phyloP scores from a whole-genome alignment of 53 echinoderm and acorn worm species.

The Pentamera pediparva region DNA sequence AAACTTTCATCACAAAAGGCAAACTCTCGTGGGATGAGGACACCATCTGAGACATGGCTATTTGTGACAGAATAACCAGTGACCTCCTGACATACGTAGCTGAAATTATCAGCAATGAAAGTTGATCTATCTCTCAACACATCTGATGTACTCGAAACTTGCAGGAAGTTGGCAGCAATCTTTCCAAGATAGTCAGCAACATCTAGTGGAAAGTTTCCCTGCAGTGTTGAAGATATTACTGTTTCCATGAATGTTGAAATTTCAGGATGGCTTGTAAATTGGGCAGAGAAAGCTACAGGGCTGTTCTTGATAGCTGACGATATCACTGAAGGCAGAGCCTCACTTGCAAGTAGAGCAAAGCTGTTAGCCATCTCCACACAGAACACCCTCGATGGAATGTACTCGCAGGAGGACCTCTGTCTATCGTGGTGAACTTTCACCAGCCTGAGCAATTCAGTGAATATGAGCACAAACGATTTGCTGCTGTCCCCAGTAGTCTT shows the following conservation, averaged over 20 bases:
- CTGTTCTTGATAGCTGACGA: not conserved
- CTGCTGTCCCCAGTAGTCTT: constrained; percentile 2
- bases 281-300: not conserved
- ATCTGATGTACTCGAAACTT: not conserved
- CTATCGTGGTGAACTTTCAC: not conserved
- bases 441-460: not conserved
- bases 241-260: not conserved
- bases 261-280: not conserved
- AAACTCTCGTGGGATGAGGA: constrained; percentile 5
- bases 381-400: not conserved
- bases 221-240: not conserved
- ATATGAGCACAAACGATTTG: not conserved
- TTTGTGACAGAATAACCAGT: not conserved
- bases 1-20: not conserved
- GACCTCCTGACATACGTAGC: constrained; percentile 12
- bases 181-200: not conserved
- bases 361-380: not conserved
- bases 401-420: not conserved
- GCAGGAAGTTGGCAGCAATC: not conserved
- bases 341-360: not conserved
- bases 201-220: not conserved
- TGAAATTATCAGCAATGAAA: not conserved
- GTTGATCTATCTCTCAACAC: not conserved
- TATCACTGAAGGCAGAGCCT: not conserved
- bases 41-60: not conserved